Conservation (phyloP, 2,888 invertebrate species). For the Balanococcus diminutus region DNA sequence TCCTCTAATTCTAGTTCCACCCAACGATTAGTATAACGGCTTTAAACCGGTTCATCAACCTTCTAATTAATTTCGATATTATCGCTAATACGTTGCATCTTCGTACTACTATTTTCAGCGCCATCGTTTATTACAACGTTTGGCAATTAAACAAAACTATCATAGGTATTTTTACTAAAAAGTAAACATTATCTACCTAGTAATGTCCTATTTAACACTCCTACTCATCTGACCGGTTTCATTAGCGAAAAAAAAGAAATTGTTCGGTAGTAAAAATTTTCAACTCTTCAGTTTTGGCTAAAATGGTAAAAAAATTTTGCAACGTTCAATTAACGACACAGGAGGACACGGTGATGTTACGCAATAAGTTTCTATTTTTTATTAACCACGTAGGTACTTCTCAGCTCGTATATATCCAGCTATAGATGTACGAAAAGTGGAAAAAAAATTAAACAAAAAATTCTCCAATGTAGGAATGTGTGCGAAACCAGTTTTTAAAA, state of each 20-base stretch:
- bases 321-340: conserved; percentile 30
- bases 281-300: conserved; percentile 6
- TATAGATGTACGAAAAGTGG: background rate
- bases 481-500: conserved; percentile 40
- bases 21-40: conserved; percentile 23
- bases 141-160: conserved; percentile 9
- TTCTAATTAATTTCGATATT: conserved; percentile 43
- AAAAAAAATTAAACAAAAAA: conserved; percentile 27
- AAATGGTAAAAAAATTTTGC: conserved; percentile 11
- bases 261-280: conserved; percentile 31
- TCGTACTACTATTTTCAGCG: background rate
- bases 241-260: too few species aligned
- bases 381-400: conserved; percentile 2
- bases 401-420: background rate
- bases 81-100: background rate
- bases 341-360: background rate
- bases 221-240: background rate
- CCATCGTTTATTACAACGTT: background rate
- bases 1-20: background rate
- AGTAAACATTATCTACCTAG: background rate
- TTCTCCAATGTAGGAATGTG: conserved; percentile 32
- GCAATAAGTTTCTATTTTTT: conserved; percentile 40
- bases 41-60: conserved; percentile 38
- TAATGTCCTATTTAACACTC: conserved; percentile 4
- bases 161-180: background rate